phyloP scores from a whole-genome alignment of 2,888 invertebrate genomes.

The Nemoura dubitans region DNA sequence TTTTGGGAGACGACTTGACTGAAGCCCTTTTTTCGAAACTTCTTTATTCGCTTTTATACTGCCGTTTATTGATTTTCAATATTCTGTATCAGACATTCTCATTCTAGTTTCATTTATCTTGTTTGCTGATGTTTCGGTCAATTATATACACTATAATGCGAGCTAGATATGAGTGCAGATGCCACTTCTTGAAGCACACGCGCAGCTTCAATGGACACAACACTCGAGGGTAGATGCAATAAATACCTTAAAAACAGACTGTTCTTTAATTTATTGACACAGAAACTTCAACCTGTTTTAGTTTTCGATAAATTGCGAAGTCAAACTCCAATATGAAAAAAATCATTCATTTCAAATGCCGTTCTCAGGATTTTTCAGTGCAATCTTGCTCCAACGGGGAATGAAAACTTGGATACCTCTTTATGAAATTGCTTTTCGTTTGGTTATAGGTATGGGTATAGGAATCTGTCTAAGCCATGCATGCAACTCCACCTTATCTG shows the following conservation, averaged over 20 bases:
- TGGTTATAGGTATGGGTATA: too few relatives aligned
- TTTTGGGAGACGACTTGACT: too few relatives aligned
- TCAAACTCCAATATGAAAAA: too few relatives aligned
- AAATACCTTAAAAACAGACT: too few relatives aligned
- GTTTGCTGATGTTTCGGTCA: conserved; percentile 29
- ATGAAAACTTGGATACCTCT: not conserved
- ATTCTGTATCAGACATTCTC: conserved; percentile 36
- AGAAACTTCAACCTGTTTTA: too few relatives aligned
- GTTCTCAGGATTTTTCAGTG: too few relatives aligned
- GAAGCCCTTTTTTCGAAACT: not conserved
- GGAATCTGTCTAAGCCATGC: not conserved
- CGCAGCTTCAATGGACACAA: too few relatives aligned
- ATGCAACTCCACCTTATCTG: not conserved
- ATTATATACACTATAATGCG: conserved; percentile 10
- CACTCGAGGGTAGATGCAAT: too few relatives aligned
- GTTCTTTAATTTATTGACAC: too few relatives aligned
- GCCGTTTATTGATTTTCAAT: conserved; percentile 38
- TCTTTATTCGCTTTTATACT: not conserved
- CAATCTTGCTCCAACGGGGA: not conserved
- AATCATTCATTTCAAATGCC: too few relatives aligned
- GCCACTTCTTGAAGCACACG: too few relatives aligned
- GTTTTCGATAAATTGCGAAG: too few relatives aligned
- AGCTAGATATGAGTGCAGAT: not conserved
- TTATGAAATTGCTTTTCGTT: conserved; percentile 7
- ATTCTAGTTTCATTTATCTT: conserved; percentile 39